These are phyloP conservation scores for Condylura cristata DNA, from an alignment of 2,113 vertebrate genomes.

Conservation along the genomic window DNA sequence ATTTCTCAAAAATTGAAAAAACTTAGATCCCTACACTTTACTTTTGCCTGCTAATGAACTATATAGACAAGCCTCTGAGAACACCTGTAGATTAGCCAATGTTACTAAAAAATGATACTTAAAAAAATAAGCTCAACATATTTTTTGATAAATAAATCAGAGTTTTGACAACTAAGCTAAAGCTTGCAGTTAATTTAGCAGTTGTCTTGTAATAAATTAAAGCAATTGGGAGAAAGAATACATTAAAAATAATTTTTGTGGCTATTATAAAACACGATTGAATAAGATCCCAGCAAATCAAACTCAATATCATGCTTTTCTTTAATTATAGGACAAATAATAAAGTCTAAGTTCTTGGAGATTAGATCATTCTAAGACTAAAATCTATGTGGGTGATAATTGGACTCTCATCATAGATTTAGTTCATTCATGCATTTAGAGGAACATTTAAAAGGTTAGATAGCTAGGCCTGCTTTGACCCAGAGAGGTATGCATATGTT, in stretches of 20 bases:
- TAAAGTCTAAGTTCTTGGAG: neutral
- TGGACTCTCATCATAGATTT: neutral
- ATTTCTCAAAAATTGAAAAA: slow-evolving; percentile 46
- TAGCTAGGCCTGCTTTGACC: neutral
- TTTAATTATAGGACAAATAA: slow-evolving; percentile 20
- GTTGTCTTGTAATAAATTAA: neutral
- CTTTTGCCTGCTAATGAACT: neutral
- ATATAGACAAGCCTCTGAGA: neutral
- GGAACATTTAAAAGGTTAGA: neutral
- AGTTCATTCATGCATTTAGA: neutral
- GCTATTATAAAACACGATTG: neutral
- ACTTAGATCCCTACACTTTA: neutral
- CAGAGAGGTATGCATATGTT: neutral
- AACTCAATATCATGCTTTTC: neutral
- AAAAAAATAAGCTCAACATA: neutral
- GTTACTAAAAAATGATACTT: too few relatives aligned
- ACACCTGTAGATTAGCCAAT: neutral
- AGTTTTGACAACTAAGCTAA: neutral
- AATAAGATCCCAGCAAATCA: neutral
- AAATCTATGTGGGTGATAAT: neutral
- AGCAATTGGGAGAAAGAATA: neutral
- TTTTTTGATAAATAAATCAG: neutral
- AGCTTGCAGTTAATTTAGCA: neutral
- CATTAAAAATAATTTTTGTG: slow-evolving; percentile 5
- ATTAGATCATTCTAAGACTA: neutral